Conservation (phyloP, 2,797 vertebrate genomes). For the Eleutherodactylus coqui region DNA sequence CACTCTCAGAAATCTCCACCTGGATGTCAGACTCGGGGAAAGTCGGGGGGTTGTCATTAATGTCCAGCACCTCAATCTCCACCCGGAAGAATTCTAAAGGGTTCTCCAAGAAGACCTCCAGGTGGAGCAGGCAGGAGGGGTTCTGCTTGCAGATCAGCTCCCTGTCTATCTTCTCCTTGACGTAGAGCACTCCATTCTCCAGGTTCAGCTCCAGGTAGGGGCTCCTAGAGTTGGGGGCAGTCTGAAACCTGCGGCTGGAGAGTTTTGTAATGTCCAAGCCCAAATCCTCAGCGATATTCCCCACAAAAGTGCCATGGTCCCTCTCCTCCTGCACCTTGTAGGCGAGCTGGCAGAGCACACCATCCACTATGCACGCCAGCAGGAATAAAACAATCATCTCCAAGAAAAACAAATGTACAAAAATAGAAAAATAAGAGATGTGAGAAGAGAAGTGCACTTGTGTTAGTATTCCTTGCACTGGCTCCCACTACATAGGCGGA, state of each 20-base stretch:
- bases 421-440: constrained; percentile 39
- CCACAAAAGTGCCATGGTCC: constrained; percentile 95
- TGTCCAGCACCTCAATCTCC: constrained; percentile 96
- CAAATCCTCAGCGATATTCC: constrained; percentile 97
- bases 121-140: constrained; percentile 89
- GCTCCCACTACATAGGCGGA: constrained; percentile 66
- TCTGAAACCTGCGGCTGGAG: constrained; percentile 92
- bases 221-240: constrained; percentile 89
- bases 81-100: constrained; percentile 94
- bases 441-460: constrained; percentile 73
- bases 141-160: constrained; percentile 95
- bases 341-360: constrained; percentile 88
- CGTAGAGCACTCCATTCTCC: constrained; percentile 91
- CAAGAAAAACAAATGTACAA: constrained; percentile 67
- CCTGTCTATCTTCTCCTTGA: constrained; percentile 92
- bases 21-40: constrained; percentile 95
- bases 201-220: constrained; percentile 95
- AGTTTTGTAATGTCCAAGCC: constrained; percentile 97
- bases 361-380: constrained; percentile 85
- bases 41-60: constrained; percentile 94
- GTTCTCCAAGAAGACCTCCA: constrained; percentile 96
- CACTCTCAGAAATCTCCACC: constrained; percentile 97
- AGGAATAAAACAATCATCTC: constrained; percentile 90
- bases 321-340: constrained; percentile 97
- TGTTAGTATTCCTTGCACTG: constrained; percentile 69